Evolutionary conservation across 1,140 invertebrate species (phyloP).

Genomic region (Drosophila nannoptera): DNA sequence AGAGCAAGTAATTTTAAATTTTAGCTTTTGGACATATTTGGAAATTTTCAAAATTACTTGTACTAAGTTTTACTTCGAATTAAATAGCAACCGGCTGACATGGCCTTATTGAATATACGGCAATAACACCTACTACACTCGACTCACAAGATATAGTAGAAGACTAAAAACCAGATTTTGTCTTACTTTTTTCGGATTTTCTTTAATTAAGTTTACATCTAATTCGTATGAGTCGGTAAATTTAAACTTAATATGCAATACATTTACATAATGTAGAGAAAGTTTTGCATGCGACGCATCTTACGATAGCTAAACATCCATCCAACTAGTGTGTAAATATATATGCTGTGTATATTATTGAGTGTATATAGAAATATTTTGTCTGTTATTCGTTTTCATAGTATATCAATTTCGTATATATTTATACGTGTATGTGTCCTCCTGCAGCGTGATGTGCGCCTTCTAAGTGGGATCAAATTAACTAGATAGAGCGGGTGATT

Average conservation of each 20-base stretch:
- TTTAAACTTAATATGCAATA: slow-evolving; percentile 71
- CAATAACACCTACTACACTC: no score
- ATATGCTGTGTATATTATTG: slow-evolving; percentile 59
- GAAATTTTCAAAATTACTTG: not conserved
- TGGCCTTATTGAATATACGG: no score
- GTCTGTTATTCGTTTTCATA: slow-evolving; percentile 46
- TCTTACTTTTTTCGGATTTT: slow-evolving; percentile 37
- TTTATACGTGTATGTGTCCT: not conserved
- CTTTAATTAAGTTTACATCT: slow-evolving; percentile 62
- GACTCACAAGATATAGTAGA: no score
- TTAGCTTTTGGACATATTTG: not conserved
- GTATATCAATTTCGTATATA: not conserved
- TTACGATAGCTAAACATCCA: slow-evolving; percentile 71
- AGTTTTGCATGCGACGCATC: slow-evolving; percentile 30
- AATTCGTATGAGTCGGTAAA: slow-evolving; percentile 74
- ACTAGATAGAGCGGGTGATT: slow-evolving; percentile 29
- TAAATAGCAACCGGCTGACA: no score
- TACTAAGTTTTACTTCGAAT: not conserved
- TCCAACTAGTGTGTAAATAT: slow-evolving; percentile 75
- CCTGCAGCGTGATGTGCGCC: slow-evolving; percentile 43
- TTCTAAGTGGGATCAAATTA: slow-evolving; percentile 31
- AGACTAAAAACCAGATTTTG: not conserved
- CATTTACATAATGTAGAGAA: slow-evolving; percentile 71
- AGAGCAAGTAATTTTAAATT: not conserved
- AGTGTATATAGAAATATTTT: slow-evolving; percentile 71